Conservation (phyloP, 2,888 invertebrate genomes). For the Pimpla rufipes region DNA sequence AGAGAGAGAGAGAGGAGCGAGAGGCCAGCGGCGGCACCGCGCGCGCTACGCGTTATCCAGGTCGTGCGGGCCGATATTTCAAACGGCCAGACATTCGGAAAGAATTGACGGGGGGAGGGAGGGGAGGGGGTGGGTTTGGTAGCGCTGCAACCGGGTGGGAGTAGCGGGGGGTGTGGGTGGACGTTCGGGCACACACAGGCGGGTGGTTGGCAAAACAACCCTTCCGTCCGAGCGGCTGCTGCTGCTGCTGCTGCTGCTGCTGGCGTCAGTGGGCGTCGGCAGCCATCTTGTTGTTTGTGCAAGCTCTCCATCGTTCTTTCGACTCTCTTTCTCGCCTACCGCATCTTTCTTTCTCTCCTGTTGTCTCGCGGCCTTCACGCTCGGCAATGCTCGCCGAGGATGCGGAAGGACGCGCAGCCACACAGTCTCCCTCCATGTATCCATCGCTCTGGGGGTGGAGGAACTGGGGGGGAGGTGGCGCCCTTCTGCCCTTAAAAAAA, state of each 20-base stretch:
- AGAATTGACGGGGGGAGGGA: constrained; percentile 79
- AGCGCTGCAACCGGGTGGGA: constrained; percentile 63
- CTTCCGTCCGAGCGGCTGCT: constrained; percentile 78
- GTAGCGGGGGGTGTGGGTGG: constrained; percentile 57
- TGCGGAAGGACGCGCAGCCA: constrained; percentile 58
- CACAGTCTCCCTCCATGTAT: constrained; percentile 44
- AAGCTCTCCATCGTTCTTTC: constrained; percentile 75
- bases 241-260: constrained; percentile 76
- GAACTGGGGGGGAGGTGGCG: background rate
- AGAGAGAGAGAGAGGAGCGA: constrained; percentile 31
- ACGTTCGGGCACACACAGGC: constrained; percentile 65
- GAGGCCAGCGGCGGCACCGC: constrained; percentile 38
- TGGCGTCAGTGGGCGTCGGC: constrained; percentile 75
- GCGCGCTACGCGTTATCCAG: constrained; percentile 62
- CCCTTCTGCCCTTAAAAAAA: constrained; percentile 2
- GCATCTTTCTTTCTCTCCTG: constrained; percentile 70
- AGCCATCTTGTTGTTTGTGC: constrained; percentile 84
- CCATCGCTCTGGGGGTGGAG: background rate
- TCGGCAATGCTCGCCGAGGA: constrained; percentile 69
- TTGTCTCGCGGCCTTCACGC: constrained; percentile 73
- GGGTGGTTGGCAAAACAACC: constrained; percentile 79
- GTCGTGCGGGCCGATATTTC: constrained; percentile 78
- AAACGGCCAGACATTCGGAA: constrained; percentile 80
- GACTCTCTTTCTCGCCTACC: constrained; percentile 72
- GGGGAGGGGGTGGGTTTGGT: no score